These are phyloP conservation scores for Apostichopus californicus DNA, from an alignment of 35 echinoderm and acorn worm genomes.

Conservation along the genomic window DNA sequence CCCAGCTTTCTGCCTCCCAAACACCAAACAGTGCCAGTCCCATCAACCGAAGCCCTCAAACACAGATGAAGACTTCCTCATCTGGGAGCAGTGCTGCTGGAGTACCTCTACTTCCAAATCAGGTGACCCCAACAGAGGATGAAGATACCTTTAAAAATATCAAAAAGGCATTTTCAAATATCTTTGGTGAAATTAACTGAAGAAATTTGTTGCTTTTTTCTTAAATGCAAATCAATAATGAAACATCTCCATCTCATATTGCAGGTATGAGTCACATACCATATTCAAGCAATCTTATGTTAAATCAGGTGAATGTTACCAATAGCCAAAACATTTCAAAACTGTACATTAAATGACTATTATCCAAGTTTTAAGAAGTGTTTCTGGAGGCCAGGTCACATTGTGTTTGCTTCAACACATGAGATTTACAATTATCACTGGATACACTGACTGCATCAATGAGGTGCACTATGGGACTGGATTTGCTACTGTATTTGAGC, in stretches of 20 bases:
- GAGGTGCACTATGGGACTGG: too few species aligned
- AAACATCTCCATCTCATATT: background rate
- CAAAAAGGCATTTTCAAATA: slow-evolving; percentile 97
- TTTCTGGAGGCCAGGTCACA: too few species aligned
- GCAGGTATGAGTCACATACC: slow-evolving; percentile 2
- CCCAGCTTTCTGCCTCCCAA: slow-evolving; percentile 23
- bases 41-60: slow-evolving; percentile 59
- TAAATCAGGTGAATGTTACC: too few species aligned
- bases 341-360: too few species aligned
- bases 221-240: background rate
- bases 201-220: background rate
- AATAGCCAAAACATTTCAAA: too few species aligned
- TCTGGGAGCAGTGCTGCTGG: slow-evolving; percentile 40
- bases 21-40: slow-evolving; percentile 67
- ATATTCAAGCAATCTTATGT: background rate
- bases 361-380: too few species aligned
- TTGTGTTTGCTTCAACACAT: too few species aligned
- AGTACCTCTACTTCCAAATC: slow-evolving; percentile 58
- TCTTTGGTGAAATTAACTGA: slow-evolving; percentile 86
- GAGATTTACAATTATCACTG: too few species aligned
- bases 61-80: slow-evolving; percentile 60
- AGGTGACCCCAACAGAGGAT: slow-evolving; percentile 90
- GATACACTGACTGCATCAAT: too few species aligned
- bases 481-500: too few species aligned
- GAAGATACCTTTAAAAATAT: slow-evolving; percentile 97